These are phyloP conservation scores for Neolamprologus devosi DNA, from an alignment of 2,113 vertebrate genomes.

Conservation along the genomic window DNA sequence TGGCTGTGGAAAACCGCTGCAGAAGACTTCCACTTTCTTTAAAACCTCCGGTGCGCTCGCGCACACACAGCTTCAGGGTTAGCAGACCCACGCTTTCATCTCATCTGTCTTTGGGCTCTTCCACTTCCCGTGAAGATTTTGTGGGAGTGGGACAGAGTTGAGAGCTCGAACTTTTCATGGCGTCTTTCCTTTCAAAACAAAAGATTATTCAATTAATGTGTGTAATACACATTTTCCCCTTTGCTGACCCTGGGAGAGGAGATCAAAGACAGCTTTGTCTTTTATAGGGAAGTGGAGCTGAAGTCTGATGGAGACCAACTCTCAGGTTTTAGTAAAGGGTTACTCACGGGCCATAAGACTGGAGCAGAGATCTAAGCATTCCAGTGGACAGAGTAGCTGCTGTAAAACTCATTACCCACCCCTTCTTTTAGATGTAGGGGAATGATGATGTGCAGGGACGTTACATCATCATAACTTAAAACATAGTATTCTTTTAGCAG, in stretches of 20 bases:
- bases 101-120: constrained; percentile 60
- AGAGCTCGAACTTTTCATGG: constrained; percentile 44
- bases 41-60: not conserved
- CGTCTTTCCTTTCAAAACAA: constrained; percentile 71
- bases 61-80: constrained; percentile 17
- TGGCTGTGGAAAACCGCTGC: constrained; percentile 6
- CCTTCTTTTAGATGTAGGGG: not conserved
- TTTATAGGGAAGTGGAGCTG: constrained; percentile 30
- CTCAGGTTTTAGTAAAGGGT: constrained; percentile 29
- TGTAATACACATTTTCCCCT: constrained; percentile 56
- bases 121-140: constrained; percentile 47
- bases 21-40: constrained; percentile 28
- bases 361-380: constrained; percentile 19
- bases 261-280: constrained; percentile 50
- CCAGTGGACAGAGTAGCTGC: not conserved
- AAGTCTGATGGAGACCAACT: constrained; percentile 20
- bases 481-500: not conserved
- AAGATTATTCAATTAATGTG: constrained; percentile 72
- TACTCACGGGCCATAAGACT: constrained; percentile 29
- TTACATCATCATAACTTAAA: not conserved
- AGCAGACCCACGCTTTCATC: constrained; percentile 53
- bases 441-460: not conserved
- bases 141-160: not conserved
- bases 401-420: not conserved
- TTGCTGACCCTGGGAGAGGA: constrained; percentile 50